These are phyloP conservation scores for Halictus ligatus DNA, from an alignment of 2,888 invertebrate genomes.

Conservation along the genomic window DNA sequence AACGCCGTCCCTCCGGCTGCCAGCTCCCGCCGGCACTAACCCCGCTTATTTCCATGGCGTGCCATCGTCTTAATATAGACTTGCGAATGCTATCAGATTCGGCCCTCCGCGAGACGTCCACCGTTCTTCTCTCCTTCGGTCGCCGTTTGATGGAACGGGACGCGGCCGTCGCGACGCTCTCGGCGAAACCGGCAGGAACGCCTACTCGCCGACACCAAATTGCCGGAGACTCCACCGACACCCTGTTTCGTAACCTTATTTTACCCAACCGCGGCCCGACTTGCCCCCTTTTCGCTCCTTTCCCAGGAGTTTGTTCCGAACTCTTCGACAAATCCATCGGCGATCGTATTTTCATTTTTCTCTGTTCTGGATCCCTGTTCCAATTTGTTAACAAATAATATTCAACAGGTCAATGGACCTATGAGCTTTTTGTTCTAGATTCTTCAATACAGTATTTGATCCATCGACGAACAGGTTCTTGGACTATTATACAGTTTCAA, in stretches of 20 bases:
- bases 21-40: conserved; percentile 62
- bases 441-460: no score
- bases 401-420: no score
- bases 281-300: background rate
- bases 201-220: background rate
- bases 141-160: conserved; percentile 38
- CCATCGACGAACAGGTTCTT: no score
- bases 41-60: conserved; percentile 81
- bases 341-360: no score
- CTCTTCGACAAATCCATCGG: background rate
- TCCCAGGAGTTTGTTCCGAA: background rate
- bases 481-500: background rate
- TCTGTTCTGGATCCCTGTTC: no score
- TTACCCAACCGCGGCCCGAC: background rate
- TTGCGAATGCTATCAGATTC: conserved; percentile 79
- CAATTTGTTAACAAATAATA: no score
- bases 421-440: no score
- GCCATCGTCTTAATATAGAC: conserved; percentile 81
- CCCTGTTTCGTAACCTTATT: conserved; percentile 7
- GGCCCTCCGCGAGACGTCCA: conserved; percentile 59
- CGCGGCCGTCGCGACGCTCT: conserved; percentile 1
- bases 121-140: conserved; percentile 34
- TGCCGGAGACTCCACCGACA: background rate
- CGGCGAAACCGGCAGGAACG: conserved; percentile 3
- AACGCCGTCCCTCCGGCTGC: conserved; percentile 54